Conservation (phyloP, 1,140 invertebrate genomes). For the Philotrypesis tridentata region DNA sequence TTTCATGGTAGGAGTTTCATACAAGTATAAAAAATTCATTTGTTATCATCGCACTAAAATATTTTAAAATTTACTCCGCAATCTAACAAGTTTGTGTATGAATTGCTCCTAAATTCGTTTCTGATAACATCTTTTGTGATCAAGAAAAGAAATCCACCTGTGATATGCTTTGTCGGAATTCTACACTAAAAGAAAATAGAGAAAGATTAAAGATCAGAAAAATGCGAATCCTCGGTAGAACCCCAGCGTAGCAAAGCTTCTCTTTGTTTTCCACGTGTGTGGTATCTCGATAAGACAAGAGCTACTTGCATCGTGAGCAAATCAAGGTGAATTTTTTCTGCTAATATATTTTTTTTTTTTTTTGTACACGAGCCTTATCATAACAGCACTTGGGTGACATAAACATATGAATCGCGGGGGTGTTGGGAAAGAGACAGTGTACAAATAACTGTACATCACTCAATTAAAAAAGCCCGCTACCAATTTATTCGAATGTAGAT, state of each 20-base stretch:
- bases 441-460: not conserved
- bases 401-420: not conserved
- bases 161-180: too few relatives aligned
- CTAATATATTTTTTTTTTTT: not conserved
- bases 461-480: too few relatives aligned
- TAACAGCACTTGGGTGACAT: not conserved
- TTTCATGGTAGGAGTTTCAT: too few relatives aligned
- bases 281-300: not conserved
- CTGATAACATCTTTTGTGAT: too few relatives aligned
- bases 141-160: too few relatives aligned
- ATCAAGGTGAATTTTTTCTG: slow-evolving; percentile 11
- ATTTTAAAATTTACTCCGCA: too few relatives aligned
- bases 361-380: not conserved
- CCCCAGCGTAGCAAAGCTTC: not conserved
- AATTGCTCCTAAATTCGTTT: too few relatives aligned
- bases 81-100: too few relatives aligned
- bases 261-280: slow-evolving; percentile 12
- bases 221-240: not conserved
- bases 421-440: not conserved
- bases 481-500: too few relatives aligned
- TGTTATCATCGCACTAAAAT: too few relatives aligned
- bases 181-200: too few relatives aligned
- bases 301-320: not conserved
- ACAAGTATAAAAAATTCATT: too few relatives aligned
- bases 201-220: not conserved